phyloP scores from a whole-genome alignment of 1,140 invertebrate species.

The Eubasilissa regina region DNA sequence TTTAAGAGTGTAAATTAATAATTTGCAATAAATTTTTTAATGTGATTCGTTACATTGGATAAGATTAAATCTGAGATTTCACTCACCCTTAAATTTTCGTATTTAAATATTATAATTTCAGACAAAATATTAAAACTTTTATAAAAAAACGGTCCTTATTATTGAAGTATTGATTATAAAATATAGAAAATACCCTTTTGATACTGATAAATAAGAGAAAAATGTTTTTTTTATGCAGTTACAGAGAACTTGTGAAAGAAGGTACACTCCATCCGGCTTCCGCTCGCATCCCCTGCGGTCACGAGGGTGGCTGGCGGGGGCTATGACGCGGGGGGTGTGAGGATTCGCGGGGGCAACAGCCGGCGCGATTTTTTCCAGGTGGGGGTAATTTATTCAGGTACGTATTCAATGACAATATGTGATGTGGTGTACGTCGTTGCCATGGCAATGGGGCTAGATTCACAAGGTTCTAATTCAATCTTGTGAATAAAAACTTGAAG shows the following conservation, averaged over 20 bases:
- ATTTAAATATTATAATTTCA: too few species aligned
- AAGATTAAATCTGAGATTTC: too few species aligned
- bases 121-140: too few species aligned
- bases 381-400: constrained; percentile 59
- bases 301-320: neutral
- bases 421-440: constrained; percentile 58
- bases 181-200: neutral
- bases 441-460: constrained; percentile 33
- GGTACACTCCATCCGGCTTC: constrained; percentile 21
- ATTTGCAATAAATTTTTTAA: too few species aligned
- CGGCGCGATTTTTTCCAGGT: constrained; percentile 54
- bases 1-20: too few species aligned
- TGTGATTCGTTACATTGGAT: too few species aligned
- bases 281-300: constrained; percentile 19
- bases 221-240: neutral
- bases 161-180: too few species aligned
- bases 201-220: neutral
- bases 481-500: neutral
- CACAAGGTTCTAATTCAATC: constrained; percentile 26
- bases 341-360: constrained; percentile 14
- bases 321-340: neutral
- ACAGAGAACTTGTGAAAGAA: constrained; percentile 2
- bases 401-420: constrained; percentile 60
- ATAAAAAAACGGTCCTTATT: too few species aligned
- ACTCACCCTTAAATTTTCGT: too few species aligned